A percentile compares a stretch with the other conserved stretches of the same genome.
Conservation (phyloP, 2,113 vertebrate species). For the Chrysemys picta region DNA sequence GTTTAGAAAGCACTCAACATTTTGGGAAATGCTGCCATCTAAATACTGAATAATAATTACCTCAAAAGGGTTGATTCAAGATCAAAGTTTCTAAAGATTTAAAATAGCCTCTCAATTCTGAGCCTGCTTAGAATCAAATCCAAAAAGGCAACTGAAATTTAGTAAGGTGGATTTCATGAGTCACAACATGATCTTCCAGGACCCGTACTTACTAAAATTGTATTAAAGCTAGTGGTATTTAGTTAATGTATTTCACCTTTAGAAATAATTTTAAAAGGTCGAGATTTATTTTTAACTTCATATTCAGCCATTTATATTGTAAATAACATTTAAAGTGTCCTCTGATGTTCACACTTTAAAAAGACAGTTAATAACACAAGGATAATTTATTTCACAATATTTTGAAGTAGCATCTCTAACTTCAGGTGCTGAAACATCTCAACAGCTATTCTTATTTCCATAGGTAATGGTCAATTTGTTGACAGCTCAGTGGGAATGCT, state of each 20-base stretch:
- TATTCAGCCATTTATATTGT: background rate
- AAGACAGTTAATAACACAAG: constrained; percentile 2
- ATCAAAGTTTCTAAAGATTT: background rate
- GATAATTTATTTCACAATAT: background rate
- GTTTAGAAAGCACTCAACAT: background rate
- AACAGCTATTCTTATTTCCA: constrained; percentile 20
- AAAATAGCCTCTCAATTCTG: background rate
- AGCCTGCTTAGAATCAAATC: background rate
- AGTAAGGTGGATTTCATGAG: background rate
- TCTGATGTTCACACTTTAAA: too few relatives aligned
- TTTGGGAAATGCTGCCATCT: background rate
- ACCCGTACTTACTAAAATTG: background rate
- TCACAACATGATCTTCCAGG: background rate
- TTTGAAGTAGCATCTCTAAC: background rate
- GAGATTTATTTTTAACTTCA: background rate
- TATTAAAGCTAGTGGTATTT: background rate
- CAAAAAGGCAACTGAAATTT: background rate
- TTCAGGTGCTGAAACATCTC: background rate
- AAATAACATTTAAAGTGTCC: background rate
- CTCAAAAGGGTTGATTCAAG: background rate
- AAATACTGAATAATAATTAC: background rate
- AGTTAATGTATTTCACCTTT: background rate
- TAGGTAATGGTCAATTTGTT: constrained; percentile 40
- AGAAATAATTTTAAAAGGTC: background rate
- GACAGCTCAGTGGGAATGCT: constrained; percentile 4